A percentile compares a stretch with the other conserved stretches of the same genome.
phyloP scores from a whole-genome alignment of 1,140 invertebrate genomes.

The Penaeus chinensis region DNA sequence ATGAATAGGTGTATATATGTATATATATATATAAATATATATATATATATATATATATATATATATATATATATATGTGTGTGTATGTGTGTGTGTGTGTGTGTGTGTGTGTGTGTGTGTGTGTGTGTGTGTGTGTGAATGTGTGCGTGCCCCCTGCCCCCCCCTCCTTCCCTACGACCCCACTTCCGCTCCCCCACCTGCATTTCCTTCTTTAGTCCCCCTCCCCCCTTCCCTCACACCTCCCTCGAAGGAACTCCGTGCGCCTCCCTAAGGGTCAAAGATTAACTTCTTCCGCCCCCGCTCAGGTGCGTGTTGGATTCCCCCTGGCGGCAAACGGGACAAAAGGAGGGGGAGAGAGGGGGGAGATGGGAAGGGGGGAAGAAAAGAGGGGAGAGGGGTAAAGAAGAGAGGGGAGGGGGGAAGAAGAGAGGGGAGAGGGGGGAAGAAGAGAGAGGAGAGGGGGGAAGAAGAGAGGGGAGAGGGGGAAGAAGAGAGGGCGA shows the following conservation, averaged over 20 bases:
- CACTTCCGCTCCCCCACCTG: neutral
- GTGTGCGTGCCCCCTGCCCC: neutral
- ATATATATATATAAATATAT: no score
- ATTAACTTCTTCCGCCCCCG: no score
- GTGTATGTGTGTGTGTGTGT: neutral
- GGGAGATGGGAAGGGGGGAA: neutral
- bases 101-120: neutral
- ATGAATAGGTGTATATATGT: no score
- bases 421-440: neutral
- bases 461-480: no score
- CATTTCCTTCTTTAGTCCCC: slow-evolving; percentile 5
- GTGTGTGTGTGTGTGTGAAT: neutral
- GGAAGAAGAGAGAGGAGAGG: neutral
- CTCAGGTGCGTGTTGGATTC: no score
- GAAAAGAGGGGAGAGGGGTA: neutral
- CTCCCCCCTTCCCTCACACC: neutral
- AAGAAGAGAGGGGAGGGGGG: neutral
- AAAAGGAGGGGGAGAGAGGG: neutral
- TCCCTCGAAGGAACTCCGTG: no score
- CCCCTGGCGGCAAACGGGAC: neutral
- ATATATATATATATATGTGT: neutral
- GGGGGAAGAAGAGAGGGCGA: neutral
- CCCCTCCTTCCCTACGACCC: neutral
- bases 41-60: no score
- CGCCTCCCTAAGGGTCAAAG: no score